phyloP scores from a whole-genome alignment of 2,797 vertebrate genomes.

The Gallirallus australis region DNA sequence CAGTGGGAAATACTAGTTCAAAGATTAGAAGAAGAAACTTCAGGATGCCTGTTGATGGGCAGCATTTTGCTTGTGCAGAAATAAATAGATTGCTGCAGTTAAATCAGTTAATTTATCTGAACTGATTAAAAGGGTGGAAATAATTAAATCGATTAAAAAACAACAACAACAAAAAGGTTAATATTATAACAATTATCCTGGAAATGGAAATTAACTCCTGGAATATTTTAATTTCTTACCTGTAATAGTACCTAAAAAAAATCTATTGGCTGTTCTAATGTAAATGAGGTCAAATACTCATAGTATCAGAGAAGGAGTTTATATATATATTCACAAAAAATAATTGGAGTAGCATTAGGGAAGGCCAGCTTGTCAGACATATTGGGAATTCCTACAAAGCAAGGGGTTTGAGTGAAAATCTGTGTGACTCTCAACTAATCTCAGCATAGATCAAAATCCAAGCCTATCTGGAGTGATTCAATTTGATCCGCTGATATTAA shows the following conservation, averaged over 20 bases:
- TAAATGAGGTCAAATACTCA: slow-evolving; percentile 42
- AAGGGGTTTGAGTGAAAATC: neutral
- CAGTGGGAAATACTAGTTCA: neutral
- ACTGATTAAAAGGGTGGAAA: slow-evolving; percentile 20
- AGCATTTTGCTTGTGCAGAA: neutral
- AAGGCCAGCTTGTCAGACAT: slow-evolving; percentile 18
- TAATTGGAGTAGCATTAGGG: slow-evolving; percentile 37
- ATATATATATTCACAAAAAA: slow-evolving; percentile 49
- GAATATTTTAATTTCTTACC: slow-evolving; percentile 24
- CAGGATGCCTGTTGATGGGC: neutral
- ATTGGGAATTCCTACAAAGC: slow-evolving; percentile 27
- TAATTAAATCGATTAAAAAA: slow-evolving; percentile 4
- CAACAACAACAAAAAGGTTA: neutral
- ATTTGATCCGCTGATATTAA: slow-evolving; percentile 59
- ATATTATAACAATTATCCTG: neutral
- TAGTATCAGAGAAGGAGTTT: slow-evolving; percentile 15
- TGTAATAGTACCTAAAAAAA: neutral
- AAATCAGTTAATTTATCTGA: slow-evolving; percentile 25
- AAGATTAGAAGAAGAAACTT: neutral
- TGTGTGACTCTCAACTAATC: neutral
- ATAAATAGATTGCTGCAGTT: neutral
- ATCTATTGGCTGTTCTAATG: neutral
- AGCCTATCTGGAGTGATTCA: slow-evolving; percentile 37
- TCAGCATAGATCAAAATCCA: slow-evolving; percentile 39
- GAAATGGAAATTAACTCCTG: slow-evolving; percentile 28